A percentile compares a stretch with the other conserved stretches of the same genome.
Conservation (phyloP, 2,113 vertebrate genomes). For the Callospermophilus lateralis region DNA sequence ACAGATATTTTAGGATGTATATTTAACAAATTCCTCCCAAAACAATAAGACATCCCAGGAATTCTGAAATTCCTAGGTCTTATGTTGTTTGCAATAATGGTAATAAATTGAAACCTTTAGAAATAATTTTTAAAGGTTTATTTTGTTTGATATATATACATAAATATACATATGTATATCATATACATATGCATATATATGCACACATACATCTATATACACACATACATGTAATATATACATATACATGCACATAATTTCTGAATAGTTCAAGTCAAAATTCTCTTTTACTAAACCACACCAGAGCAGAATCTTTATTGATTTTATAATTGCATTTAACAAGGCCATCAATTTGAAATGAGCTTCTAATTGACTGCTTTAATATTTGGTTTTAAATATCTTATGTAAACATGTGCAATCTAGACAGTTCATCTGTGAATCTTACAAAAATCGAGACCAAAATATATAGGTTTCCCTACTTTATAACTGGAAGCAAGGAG, state of each 20-base stretch:
- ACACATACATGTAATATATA: not conserved
- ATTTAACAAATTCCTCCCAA: not conserved
- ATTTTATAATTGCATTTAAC: conserved; percentile 10
- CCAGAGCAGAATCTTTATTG: not conserved
- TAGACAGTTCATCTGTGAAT: not conserved
- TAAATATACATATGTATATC: not conserved
- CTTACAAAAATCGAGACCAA: not conserved
- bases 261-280: not conserved
- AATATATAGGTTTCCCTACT: not conserved
- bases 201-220: not conserved
- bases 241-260: not conserved
- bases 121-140: not conserved
- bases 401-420: not conserved
- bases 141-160: not conserved
- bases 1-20: not conserved
- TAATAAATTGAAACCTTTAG: not conserved
- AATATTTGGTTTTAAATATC: conserved; percentile 12
- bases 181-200: not conserved
- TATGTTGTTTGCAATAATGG: not conserved
- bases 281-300: not conserved
- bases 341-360: not conserved
- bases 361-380: not conserved
- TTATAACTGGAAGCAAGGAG: not conserved
- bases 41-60: not conserved
- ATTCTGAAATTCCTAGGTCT: not conserved